Base-by-base conservation (phyloP, 2,113 vertebrate genomes). In the Pyrgilauda ruficollis region DNA sequence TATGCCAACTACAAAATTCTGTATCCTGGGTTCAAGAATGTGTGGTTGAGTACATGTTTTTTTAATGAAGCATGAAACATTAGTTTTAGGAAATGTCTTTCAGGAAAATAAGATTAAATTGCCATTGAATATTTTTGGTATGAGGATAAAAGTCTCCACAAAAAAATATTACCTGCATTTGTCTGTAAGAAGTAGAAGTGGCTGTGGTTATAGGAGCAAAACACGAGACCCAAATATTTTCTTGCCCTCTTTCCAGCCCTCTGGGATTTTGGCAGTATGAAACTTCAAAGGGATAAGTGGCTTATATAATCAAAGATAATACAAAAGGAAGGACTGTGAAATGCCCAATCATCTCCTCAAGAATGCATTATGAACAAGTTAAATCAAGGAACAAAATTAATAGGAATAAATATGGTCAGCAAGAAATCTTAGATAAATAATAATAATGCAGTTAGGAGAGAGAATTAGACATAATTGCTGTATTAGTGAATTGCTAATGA, bases 341-440 rank as follows among this genome's bases (percentile, higher is more conserved):
- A 83, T 74, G 46, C 53, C 64, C 49, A 59, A 18, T 90, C 1
- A 0, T 53, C 58, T 89, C 50, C 53, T 90, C 83, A 91, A 82
- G 59, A 92, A 87, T 55, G 43, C 9, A 35, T 55, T 83, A 52
- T 44, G 27, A 78, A 83, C 61, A 93, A 96, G 24, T 2, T 5
- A 96, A 73, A 53, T 56, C 68, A 84, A 62, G 53, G n/a, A 84
- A 50, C 9, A 64, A 94, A 93, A 91, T 83, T 89, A 82, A 87
- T 68, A 66, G 58, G 37, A 92, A 93, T 87, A 87, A 92, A 95
- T 93, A 75, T 0, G 2, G 28, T 30, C 28, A 73, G 61, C 44
- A 77, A 90, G 93, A 87, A 96, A 90, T 49, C 30, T 86, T 94
- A 92, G 82, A 86, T 94, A 95, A 96, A 92, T 93, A 94, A 90